Base-by-base conservation (phyloP, 2,113 vertebrate species). In the Speoplatyrhinus poulsoni region DNA sequence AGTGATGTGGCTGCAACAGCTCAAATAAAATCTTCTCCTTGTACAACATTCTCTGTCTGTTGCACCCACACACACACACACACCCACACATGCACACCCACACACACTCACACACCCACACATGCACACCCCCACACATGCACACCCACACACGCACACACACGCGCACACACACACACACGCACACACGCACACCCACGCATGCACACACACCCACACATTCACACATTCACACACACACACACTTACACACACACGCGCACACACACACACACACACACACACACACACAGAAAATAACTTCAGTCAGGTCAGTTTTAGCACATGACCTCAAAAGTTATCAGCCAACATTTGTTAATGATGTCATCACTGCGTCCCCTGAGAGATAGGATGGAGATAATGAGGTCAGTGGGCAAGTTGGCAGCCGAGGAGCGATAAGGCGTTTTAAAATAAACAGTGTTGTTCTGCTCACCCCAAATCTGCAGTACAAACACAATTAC, bases 371-470 rank as follows among this genome's bases (percentile, higher is more conserved):
- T 26, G 65, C 70, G 65, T 82, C 76, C 69, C 77, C 53, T 88
- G 36, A 41, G 36, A 41, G 36, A 41, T 41, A 8, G 36, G 7
- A 84, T 67, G 72, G 91, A 89, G 93, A 91, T 85, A 85, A 76
- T 87, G 89, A 94, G 91, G 89, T 95, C 93, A 92, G 92, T 82
- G n/a, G 83, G 36, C 36, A 85, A 19, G 80, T 79, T 84, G 82
- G 83, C 69, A 85, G 79, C 69, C 75, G 48, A 68, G 73, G 65
- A 74, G 71, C 89, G 94, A 95, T 95, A 95, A 94, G 89, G 76
- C 86, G 48, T 86, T 85, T 85, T 89, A 89, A 91, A 93, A 93
- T 85, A 94, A 95, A 93, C 92, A 85, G 82, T 86, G 88, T 91
- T 79, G 80, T 76, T 62, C 87, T 92, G 93, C 89, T 90, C 77